Percentiles rank a stretch among this genome's conserved stretches.
These are phyloP conservation scores for Pitangus sulphuratus DNA, from an alignment of 2,797 vertebrate species.

Conservation along the genomic window DNA sequence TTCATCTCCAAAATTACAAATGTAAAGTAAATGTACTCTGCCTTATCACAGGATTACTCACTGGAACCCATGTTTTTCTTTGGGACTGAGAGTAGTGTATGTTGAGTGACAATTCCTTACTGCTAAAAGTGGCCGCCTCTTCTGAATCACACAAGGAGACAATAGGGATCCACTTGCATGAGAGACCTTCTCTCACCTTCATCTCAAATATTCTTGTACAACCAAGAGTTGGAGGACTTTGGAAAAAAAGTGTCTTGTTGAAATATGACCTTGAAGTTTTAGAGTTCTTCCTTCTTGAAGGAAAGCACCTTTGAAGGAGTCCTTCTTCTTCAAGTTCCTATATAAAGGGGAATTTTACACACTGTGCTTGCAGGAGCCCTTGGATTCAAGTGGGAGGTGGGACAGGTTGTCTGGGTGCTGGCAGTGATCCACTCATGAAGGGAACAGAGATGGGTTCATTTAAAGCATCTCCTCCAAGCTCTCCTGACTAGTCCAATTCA, in stretches of 20 bases:
- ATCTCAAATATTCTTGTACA: neutral
- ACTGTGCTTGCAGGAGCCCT: neutral
- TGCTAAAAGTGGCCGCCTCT: neutral
- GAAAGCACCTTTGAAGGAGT: neutral
- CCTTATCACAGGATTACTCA: conserved; percentile 12
- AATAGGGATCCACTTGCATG: neutral
- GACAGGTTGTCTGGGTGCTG: neutral
- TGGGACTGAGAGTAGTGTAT: neutral
- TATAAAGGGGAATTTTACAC: neutral
- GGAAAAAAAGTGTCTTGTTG: neutral
- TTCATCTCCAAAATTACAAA: conserved; percentile 30
- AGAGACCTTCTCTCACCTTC: neutral
- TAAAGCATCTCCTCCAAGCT: neutral
- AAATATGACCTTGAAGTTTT: neutral
- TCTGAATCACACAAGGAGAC: neutral
- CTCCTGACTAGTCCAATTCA: neutral
- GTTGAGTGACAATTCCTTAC: neutral
- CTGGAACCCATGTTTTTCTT: neutral
- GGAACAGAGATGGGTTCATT: neutral
- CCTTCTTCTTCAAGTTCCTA: neutral
- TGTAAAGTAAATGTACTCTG: neutral
- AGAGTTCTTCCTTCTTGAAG: neutral
- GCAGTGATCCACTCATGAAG: neutral
- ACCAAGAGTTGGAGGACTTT: neutral
- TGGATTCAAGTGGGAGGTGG: neutral